These are phyloP conservation scores for Cephus cinctus DNA, from an alignment of 1,140 invertebrate species.

Conservation along the genomic window DNA sequence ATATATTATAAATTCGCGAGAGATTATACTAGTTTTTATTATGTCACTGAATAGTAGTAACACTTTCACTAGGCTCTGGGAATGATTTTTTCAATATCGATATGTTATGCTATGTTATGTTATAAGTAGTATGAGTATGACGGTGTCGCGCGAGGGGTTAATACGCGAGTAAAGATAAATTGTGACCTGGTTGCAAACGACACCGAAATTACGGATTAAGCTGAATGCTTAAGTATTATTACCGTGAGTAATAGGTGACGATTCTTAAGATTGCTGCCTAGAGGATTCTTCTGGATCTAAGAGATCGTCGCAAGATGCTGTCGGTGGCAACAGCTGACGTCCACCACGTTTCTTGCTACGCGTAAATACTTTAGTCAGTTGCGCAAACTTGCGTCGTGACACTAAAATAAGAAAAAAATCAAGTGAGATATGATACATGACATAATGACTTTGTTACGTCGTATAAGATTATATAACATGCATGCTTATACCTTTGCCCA, in stretches of 20 bases:
- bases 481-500: conserved; percentile 72
- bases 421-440: conserved; percentile 6
- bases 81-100: too few species aligned
- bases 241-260: background rate
- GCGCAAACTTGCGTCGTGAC: conserved; percentile 79
- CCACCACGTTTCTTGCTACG: conserved; percentile 68
- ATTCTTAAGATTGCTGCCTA: conserved; percentile 37
- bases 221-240: too few species aligned
- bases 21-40: too few species aligned
- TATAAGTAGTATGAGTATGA: too few species aligned
- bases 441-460: conserved; percentile 11
- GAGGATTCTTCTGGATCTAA: conserved; percentile 50
- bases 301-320: conserved; percentile 52
- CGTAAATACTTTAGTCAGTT: conserved; percentile 76
- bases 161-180: background rate
- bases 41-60: too few species aligned
- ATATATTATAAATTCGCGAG: too few species aligned
- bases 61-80: too few species aligned
- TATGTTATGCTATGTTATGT: background rate
- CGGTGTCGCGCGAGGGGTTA: too few species aligned
- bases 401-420: conserved; percentile 53
- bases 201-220: too few species aligned
- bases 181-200: background rate
- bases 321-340: conserved; percentile 48
- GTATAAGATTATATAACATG: conserved; percentile 10